Evolutionary conservation across 2,113 vertebrate species (phyloP), one percentile per base, ranked within the genome.

Genomic region (Plecturocebus donacophilus): DNA sequence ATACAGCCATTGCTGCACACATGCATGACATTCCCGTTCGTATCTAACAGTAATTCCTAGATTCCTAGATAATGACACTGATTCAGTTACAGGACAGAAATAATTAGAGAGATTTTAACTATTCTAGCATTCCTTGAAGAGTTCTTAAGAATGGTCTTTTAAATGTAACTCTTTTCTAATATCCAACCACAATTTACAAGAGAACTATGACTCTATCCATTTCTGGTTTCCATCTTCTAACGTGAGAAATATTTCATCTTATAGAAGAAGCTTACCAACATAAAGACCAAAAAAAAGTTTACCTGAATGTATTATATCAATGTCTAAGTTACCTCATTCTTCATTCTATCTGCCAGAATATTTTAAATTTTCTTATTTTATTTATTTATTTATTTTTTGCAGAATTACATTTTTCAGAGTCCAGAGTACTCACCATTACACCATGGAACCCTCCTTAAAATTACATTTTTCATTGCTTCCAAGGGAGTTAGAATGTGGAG

Each of bases 341-440:
- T 96, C 90, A 85, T 90, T 95, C 32, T 95, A 61, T 75, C 84
- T 87, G 75, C 75, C 84, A 73, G 54, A 82, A 38, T 79, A 32
- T 87, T 96, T 77, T 23, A n/a, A 80, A 52, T 32, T 47, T 82
- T 45, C 82, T 70, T 49, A 70, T 88, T 52, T 42, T 32, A n/a
- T 19, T 64, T 64, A 23, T 23, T n/a, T n/a, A n/a, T 61, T 61
- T 61, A 61, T n/a, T 81, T 82, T n/a, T 82, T 77, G 27, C 38
- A 92, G 21, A 96, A 85, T 89, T 23, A 58, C 58, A 94, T 86
- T 80, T 97, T 94, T 93, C 35, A 81, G n/a, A n/a, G n/a, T n/a
- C n/a, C n/a, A n/a, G n/a, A n/a, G n/a, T n/a, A n/a, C n/a, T n/a
- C n/a, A n/a, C n/a, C n/a, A n/a, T n/a, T n/a, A n/a, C n/a, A n/a